Evolutionary conservation across 2,888 invertebrate genomes (phyloP).

Genomic region (Phyto melanocephala): DNA sequence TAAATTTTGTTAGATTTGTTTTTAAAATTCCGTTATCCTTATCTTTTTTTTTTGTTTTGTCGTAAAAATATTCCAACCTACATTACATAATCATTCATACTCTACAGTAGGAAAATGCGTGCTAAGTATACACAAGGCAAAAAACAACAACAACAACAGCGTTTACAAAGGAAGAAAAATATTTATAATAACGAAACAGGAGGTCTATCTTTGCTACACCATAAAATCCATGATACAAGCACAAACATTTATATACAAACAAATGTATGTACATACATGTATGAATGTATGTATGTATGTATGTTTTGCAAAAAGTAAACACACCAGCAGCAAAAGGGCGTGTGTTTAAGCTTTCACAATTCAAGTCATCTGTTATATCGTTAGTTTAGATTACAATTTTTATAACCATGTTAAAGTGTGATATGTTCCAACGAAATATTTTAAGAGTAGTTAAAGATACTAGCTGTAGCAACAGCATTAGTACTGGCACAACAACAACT

Average conservation of each 20-base stretch:
- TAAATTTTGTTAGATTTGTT: constrained; percentile 3
- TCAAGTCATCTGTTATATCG: constrained; percentile 51
- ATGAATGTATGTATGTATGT: not conserved
- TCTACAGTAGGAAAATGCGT: constrained; percentile 43
- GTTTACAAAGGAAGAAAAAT: not conserved
- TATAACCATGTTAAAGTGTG: constrained; percentile 28
- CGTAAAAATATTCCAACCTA: constrained; percentile 31
- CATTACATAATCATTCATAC: constrained; percentile 61
- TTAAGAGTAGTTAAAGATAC: not conserved
- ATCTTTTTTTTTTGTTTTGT: constrained; percentile 8
- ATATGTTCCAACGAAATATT: not conserved
- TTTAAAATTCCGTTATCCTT: not conserved
- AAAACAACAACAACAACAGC: constrained; percentile 18
- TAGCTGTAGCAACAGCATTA: not conserved
- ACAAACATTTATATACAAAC: not conserved
- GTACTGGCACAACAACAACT: not conserved
- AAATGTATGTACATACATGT: not conserved
- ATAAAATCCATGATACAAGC: constrained; percentile 39
- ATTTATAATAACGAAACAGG: constrained; percentile 36
- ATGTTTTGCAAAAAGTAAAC: not conserved
- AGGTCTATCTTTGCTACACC: constrained; percentile 15
- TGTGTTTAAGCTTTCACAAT: constrained; percentile 50
- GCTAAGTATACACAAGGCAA: constrained; percentile 34
- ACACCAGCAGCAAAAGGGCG: constrained; percentile 52
- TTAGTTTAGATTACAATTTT: constrained; percentile 30